Base-by-base conservation (phyloP, 2,797 vertebrate genomes). In the Synaphobranchus kaupii region DNA sequence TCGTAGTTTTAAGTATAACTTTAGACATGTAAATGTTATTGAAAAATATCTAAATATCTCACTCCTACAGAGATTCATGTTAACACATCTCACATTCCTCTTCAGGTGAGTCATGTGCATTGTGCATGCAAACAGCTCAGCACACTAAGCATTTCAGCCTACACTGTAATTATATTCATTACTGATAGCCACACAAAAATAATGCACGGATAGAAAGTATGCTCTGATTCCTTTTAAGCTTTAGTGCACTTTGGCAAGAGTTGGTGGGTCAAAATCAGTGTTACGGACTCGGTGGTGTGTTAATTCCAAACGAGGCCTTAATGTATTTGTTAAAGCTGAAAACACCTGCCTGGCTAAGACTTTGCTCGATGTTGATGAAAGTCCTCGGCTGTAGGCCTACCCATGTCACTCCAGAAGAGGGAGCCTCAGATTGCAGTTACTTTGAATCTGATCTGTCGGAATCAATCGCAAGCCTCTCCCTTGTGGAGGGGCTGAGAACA, bases 301-400 rank as follows among this genome's bases (percentile, higher is more conserved):
- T 73, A 73, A 73, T 39, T 34, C 68, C 28, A 13, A 39, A 73
- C 68, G 34, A 76, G n/a, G 34, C 20, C 12, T 44, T 76, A 76
- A 76, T 34, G 68, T 71, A 71, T 71, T 71, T 71, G 28, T 71
- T 71, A 71, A 71, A 71, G 68, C 68, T 31, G 28, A 31, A 76
- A 44, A 44, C 34, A 76, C 10, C n/a, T 71, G 28, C 68, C 12
- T 71, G 10, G 28, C 68, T 22, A 8, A 71, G n/a, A 34, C 68
- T 28, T 76, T 39, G 73, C 34, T 44, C 44, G 39, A 34, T 76
- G 73, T 76, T 17, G 15, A 34, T 44, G 34, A 76, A 76, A 76
- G 73, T 47, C 17, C 15, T 76, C 73, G 39, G 39, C 39, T 39
- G 39, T 39, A 76, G 73, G 20, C 13, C 44, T 76, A 76, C 1